Base-by-base conservation (phyloP, 2,797 vertebrate genomes). In the Mormyrops attenuatus region DNA sequence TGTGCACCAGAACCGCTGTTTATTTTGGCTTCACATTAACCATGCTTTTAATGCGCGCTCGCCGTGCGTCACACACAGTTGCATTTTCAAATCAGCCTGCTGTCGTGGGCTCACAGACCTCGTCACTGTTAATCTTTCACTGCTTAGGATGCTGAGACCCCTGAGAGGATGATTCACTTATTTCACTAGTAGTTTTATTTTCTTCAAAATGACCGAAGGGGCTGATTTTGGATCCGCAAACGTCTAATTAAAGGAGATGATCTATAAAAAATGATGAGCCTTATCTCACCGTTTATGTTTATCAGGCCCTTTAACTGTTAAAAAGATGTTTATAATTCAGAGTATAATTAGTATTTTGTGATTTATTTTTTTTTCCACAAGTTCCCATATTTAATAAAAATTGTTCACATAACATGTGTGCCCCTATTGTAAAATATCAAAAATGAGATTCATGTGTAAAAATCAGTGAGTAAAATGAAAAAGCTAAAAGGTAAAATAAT, bases 21-120 rank as follows among this genome's bases (percentile, higher is more conserved):
- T 91, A 88, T 86, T 93, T 92, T 90, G 89, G 94, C 94, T 97
- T 95, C 94, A 94, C 95, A 96, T 97, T 97, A 96, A 96, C 96
- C 93, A 87, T 93, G 88, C 38, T 91, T 92, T 94, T 93, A 93
- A 92, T 91, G 93, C 95, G 82, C 55, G 88, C 15, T 50, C 22
- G 34, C 86, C 90, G 85, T 90, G 77, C 90, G 93, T 92, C 52
- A 91, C 89, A 94, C 94, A 95, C 94, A 94, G 93, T 91, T 34
- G 82, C 91, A 92, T 90, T 92, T 95, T 94, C 93, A 92, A 93
- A 91, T 94, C 92, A 93, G 88, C 52, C 91, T 90, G 90, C 92
- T 55, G 15, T 91, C 93, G 91, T 92, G 91, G 92, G 91, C 91
- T 92, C 92, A 89, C 91, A 93, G 93, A 93, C 88, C 86, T 90